Base-by-base conservation (phyloP, 2,113 vertebrate species). In the Vulpes vulpes region DNA sequence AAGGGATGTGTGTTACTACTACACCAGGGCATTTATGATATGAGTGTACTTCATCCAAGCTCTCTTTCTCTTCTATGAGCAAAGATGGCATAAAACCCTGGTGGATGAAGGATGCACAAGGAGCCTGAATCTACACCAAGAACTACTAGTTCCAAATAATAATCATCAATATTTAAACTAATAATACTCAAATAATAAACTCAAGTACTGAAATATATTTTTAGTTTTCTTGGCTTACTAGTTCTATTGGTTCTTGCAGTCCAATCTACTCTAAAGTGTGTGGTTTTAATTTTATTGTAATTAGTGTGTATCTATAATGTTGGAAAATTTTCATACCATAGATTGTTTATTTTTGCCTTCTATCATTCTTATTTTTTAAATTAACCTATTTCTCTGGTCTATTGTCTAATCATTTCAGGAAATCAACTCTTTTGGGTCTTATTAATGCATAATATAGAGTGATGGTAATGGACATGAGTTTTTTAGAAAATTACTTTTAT, bases 231-330 rank as follows among this genome's bases (percentile, higher is more conserved):
- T 19, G 30, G n/a, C 55, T 69, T 85, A 71, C 2, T 2, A 49
- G 15, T 76, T 67, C 53, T 43, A 87, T 27, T 30, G 8, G 8
- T 51, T 51, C 17, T 30, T 80, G 3, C 32, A 30, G 16, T 3
- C 25, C 15, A 60, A 23, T 86, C 10, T 86, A 69, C 14, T 91
- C 8, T 69, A 57, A 90, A 51, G 38, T 80, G 11, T 35, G 55
- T 9, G 38, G 16, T 85, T 95, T 80, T 81, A 32, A 67, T 74
- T 95, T 83, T 49, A 59, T 69, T 91, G 59, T 73, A 71, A 27
- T 86, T 86, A 64, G 2, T 2, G 43, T 20, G 5, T 49, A 74
- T 8, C 6, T 73, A 14, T 17, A 71, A 53, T 53, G 38, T 15
- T 11, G 71, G 2, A 92, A 57, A n/a, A 3, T 73, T 71, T 86